Conservation (phyloP, 2,113 vertebrate species). For the Lasiurus borealis region DNA sequence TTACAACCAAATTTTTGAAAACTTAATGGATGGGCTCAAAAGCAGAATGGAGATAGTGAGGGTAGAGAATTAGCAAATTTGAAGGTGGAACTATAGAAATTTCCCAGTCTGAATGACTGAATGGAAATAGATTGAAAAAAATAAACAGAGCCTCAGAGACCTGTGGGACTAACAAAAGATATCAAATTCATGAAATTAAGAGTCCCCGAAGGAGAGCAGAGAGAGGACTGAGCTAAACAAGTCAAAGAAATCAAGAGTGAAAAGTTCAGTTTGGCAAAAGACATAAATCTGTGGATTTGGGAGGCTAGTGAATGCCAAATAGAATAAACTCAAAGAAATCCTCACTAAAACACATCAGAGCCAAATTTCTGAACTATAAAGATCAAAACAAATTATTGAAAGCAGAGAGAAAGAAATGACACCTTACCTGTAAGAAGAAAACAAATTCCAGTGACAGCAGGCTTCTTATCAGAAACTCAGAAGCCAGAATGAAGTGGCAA, state of each 20-base stretch:
- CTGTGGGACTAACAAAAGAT: not conserved
- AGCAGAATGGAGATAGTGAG: not conserved
- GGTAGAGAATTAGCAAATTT: not conserved
- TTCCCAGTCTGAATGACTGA: not conserved
- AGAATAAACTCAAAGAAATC: not conserved
- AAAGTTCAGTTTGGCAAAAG: not conserved
- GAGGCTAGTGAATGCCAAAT: not conserved
- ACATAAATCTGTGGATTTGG: not conserved
- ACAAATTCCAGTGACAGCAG: not conserved
- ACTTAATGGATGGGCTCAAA: not conserved
- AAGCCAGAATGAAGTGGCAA: not conserved
- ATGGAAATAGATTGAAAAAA: not conserved
- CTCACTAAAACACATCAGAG: not conserved
- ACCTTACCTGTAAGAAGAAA: fast-evolving
- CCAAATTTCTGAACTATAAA: not conserved
- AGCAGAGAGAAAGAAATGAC: not conserved
- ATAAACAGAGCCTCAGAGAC: not conserved
- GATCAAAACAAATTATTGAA: not conserved
- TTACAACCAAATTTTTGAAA: not conserved
- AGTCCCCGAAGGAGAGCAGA: not conserved
- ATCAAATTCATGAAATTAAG: not conserved
- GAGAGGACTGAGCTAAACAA: not conserved
- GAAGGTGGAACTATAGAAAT: not conserved
- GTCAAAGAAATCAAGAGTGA: not conserved
- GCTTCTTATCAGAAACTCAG: not conserved